phyloP scores from a whole-genome alignment of 2,888 invertebrate species.

The Dione vanillae region DNA sequence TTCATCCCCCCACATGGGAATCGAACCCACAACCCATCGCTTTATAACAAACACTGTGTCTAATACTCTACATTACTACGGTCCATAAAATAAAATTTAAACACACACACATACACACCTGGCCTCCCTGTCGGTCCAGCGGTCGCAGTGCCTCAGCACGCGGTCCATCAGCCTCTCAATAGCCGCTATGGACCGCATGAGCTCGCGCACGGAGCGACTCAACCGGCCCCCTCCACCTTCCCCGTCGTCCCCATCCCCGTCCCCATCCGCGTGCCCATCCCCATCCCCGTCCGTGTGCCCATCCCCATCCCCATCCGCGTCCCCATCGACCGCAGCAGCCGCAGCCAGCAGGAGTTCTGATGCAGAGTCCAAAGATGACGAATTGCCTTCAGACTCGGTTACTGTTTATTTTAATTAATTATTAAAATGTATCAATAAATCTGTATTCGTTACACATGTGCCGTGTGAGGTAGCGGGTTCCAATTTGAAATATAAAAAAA shows the following conservation, averaged over 20 bases:
- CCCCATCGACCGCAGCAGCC: conserved; percentile 53
- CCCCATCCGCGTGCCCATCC: conserved; percentile 46
- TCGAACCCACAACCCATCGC: too few species aligned
- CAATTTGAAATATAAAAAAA: background rate
- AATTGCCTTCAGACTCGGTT: conserved; percentile 64
- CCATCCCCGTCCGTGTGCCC: conserved; percentile 53
- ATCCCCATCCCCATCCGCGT: conserved; percentile 38
- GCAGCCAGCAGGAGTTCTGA: conserved; percentile 64
- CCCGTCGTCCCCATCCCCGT: conserved; percentile 36
- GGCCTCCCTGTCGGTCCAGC: conserved; percentile 65
- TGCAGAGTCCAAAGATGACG: conserved; percentile 65
- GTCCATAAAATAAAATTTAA: too few species aligned
- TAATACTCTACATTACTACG: too few species aligned
- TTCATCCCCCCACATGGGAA: too few species aligned
- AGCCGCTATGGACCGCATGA: conserved; percentile 75
- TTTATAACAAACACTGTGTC: too few species aligned
- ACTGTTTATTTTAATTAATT: conserved; percentile 48
- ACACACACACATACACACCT: conserved; percentile 52
- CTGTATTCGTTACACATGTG: background rate
- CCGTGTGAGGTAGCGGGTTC: background rate
- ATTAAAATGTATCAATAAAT: background rate
- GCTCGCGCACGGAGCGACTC: conserved; percentile 67
- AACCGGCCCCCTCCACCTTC: conserved; percentile 50
- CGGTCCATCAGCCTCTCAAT: conserved; percentile 77
- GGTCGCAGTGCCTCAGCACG: conserved; percentile 70